Base-by-base conservation (phyloP, 2,888 invertebrate species). In the Cryptus armator region DNA sequence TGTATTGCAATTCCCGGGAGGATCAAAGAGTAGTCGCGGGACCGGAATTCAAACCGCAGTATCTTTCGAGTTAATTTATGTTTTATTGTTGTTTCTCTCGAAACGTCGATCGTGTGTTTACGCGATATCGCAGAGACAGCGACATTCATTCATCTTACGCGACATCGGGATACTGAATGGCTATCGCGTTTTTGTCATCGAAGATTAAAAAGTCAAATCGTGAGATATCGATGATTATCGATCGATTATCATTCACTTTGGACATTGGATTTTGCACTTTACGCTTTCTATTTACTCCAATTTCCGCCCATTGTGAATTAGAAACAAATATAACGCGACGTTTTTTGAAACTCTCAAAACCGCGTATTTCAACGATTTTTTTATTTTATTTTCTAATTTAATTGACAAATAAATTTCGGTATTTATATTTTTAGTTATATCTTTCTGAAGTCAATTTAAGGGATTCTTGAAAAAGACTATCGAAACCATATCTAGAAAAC, bases 1-100 rank as follows among this genome's bases (percentile, higher is more conserved):
- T 46, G 71, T 51, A 79, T 62, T 68, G 29, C 59, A 76, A 82
- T 84, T 82, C 59, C 72, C 29, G 59, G 59, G 79, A 53, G 77
- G 81, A 84, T 84, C 76, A 84, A 84, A 84, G 76, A 70, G 70
- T 9, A 72, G 72, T 81, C 72, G 67, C 56, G 48, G 53, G 56
- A 72, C 68, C 68, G 66, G 80, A 83, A 80, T 77, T 67, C 83
- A 68, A 78, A 76, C 6, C 29, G 44, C 67, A 71, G 48, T 43
- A 32, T 77, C 79, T 64, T 72, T 77, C 37, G 53, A 71, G 72
- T 56, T 46, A 64, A 70, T 71, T 72, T 74, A 67, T 80, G 14
- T 64, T 67, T 81, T 76, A 62, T 80, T 76, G 53, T 64, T 74
- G 59, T 43, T 66, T 53, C 51, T 51, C 48, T 53, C 19, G 43